phyloP scores from a whole-genome alignment of 2,113 vertebrate species.

The Microcebus griseorufus region DNA sequence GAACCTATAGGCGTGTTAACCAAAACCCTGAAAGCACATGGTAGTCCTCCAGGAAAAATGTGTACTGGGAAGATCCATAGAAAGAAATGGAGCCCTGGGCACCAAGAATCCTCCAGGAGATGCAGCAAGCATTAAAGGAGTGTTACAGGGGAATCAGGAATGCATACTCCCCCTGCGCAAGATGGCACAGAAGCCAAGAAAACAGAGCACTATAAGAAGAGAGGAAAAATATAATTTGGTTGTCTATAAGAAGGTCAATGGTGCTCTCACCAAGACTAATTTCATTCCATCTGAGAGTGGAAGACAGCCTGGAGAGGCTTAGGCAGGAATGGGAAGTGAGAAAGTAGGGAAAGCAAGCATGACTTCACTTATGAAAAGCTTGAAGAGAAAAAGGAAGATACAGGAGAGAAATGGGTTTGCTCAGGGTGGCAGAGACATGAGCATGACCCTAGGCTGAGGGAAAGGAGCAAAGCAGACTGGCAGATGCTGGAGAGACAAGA shows the following conservation, averaged over 20 bases:
- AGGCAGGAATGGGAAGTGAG: background rate
- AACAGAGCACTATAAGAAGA: background rate
- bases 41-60: background rate
- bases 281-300: background rate
- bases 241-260: background rate
- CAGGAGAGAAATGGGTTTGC: background rate
- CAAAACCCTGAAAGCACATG: background rate
- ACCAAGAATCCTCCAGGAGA: background rate
- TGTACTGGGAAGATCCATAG: background rate
- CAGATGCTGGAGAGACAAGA: background rate
- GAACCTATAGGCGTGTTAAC: background rate
- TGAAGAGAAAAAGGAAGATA: background rate
- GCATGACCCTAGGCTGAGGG: background rate
- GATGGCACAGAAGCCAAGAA: background rate
- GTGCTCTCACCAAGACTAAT: background rate
- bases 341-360: background rate
- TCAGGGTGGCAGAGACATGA: background rate
- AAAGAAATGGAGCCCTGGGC: background rate
- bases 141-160: background rate
- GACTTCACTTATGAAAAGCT: background rate
- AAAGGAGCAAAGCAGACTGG: background rate
- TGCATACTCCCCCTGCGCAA: background rate
- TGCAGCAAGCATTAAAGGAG: background rate
- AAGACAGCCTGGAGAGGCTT: background rate
- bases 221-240: background rate